Evolutionary conservation across 2,797 vertebrate genomes (phyloP), one percentile per base, ranked within the genome.

Genomic region (Phaenicophaeus curvirostris): DNA sequence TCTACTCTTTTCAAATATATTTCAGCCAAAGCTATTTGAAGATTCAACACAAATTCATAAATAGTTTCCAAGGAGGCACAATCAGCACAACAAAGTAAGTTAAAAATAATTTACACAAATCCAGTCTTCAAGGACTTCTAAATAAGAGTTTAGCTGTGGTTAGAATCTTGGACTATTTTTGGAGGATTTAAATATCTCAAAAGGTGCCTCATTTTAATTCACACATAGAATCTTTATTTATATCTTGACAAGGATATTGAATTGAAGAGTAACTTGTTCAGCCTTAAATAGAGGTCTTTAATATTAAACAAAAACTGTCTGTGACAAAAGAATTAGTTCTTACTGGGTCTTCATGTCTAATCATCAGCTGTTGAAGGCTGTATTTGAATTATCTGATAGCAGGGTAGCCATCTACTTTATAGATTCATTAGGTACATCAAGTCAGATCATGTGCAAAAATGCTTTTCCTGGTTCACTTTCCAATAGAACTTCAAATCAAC

Each of bases 81-180:
- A 72, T 58, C 17, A 66, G 28, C 28, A 53, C 46, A 87, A 81
- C 15, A 76, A 53, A 86, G 37, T 17, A 74, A 72, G 28, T 55
- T 75, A 75, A 66, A 81, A 92, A 83, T 44, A 83, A 83, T 67
- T 89, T 66, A 84, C 4, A 5, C 15, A 84, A 86, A 81, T 75
- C 54, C 54, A 91, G 78, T 50, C 69, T 94, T 94, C 51, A 85
- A 83, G 90, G 85, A 87, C 68, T 96, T 84, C 13, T 86, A 96
- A 95, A 84, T 86, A 95, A 92, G 82, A 95, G 96, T 96, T 90
- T 78, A 95, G 57, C 77, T 90, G 82, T 91, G 87, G 90, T 93
- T 89, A 89, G 85, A 82, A 83, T 31, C 55, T 58, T 77, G 54
- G 85, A 72, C 62, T 97, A 94, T 90, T 97, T 97, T 93, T 94